phyloP scores from a whole-genome alignment of 2,797 vertebrate species.

The Spondyliosoma cantharus region DNA sequence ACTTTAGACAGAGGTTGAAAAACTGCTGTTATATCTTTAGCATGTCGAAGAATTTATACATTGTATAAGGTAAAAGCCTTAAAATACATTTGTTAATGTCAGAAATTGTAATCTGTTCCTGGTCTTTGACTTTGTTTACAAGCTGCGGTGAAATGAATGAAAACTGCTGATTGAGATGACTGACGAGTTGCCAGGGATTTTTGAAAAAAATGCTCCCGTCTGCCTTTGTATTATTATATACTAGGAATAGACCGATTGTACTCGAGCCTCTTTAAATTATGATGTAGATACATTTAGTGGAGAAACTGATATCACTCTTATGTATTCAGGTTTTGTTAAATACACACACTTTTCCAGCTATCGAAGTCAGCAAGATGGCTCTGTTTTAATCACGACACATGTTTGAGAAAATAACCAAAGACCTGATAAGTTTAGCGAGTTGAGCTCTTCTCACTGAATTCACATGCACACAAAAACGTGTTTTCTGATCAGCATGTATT shows the following conservation, averaged over 20 bases:
- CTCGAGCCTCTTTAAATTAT: conserved; percentile 34
- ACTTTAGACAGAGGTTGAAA: conserved; percentile 81
- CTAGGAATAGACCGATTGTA: conserved; percentile 50
- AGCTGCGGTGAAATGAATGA: conserved; percentile 59
- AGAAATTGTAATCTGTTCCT: conserved; percentile 80
- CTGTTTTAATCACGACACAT: conserved; percentile 26
- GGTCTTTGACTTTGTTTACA: conserved; percentile 72
- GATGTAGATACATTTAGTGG: conserved; percentile 25
- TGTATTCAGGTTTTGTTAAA: conserved; percentile 51
- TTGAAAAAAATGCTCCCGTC: conserved; percentile 29
- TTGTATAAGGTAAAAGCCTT: conserved; percentile 90
- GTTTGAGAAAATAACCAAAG: conserved; percentile 69
- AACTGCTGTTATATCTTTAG: conserved; percentile 88
- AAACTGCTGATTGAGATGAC: conserved; percentile 37
- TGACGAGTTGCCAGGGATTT: conserved; percentile 38
- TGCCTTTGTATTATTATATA: conserved; percentile 60
- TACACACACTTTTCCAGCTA: conserved; percentile 39
- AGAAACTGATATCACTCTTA: conserved; percentile 12
- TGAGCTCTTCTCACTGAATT: conserved; percentile 32
- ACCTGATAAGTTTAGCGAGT: conserved; percentile 40
- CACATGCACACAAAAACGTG: conserved; percentile 35
- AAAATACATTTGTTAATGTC: conserved; percentile 85
- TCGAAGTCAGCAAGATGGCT: background rate
- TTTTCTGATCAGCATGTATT: conserved; percentile 55
- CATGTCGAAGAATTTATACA: conserved; percentile 98